Evolutionary conservation across 2,888 invertebrate genomes (phyloP).

Genomic region (Caenorhabditis sp.): DNA sequence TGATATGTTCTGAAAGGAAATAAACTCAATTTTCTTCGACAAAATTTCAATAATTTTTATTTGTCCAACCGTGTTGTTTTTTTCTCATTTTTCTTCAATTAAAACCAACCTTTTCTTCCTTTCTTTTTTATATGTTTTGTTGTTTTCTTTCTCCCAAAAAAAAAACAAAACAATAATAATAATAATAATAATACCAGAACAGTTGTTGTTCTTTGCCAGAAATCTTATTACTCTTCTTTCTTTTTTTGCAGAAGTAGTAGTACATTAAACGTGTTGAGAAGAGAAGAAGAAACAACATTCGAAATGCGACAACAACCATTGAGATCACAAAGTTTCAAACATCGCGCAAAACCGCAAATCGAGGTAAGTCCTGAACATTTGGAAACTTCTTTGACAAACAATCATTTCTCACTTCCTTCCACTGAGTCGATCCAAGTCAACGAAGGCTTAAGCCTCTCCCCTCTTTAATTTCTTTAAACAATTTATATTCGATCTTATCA

Average conservation of each 20-base stretch:
- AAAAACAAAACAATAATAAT: background rate
- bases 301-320: conserved; percentile 35
- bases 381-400: too few relatives aligned
- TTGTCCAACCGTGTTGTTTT: background rate
- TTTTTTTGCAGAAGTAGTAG: conserved; percentile 5
- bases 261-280: background rate
- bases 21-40: background rate
- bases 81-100: background rate
- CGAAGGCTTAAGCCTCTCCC: too few relatives aligned
- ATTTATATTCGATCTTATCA: too few relatives aligned
- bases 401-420: too few relatives aligned
- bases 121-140: background rate
- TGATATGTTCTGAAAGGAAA: background rate
- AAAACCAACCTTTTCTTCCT: too few relatives aligned
- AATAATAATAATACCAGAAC: background rate
- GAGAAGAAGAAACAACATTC: background rate
- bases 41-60: conserved; percentile 3
- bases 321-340: conserved; percentile 66
- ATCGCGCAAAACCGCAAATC: conserved; percentile 58
- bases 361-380: conserved; percentile 49
- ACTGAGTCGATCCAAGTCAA: too few relatives aligned
- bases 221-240: background rate
- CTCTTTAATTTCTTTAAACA: too few relatives aligned
- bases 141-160: background rate
- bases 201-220: background rate